phyloP scores from a whole-genome alignment of 2,113 vertebrate genomes.

The Elaphurus davidianus region DNA sequence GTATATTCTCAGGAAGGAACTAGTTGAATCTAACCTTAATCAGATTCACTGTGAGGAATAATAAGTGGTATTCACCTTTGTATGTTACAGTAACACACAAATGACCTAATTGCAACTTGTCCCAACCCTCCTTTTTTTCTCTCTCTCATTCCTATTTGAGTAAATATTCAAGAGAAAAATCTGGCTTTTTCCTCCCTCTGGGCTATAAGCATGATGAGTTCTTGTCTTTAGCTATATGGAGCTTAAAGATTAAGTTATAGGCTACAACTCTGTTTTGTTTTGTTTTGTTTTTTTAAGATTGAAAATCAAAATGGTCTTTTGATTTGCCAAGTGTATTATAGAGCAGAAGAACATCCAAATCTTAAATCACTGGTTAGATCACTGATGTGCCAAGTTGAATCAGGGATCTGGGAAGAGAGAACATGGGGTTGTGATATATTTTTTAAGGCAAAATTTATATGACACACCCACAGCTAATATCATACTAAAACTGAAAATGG shows the following conservation, averaged over 20 bases:
- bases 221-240: neutral
- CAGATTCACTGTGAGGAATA: neutral
- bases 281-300: neutral
- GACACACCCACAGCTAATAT: neutral
- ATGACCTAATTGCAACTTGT: neutral
- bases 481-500: neutral
- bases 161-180: neutral
- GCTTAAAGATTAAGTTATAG: neutral
- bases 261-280: neutral
- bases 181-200: neutral
- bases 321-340: neutral
- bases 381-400: neutral
- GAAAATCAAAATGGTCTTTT: neutral
- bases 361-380: neutral
- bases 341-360: neutral
- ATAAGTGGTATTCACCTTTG: neutral
- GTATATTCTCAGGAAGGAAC: neutral
- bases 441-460: constrained; percentile 1
- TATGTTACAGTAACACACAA: neutral
- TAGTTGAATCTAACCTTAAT: neutral
- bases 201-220: neutral
- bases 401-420: neutral
- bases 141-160: neutral
- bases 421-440: neutral
- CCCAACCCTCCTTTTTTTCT: neutral